Percentiles rank a stretch among this genome's conserved stretches.
Conservation (phyloP, 2,797 vertebrate species). For the Catharus ustulatus region DNA sequence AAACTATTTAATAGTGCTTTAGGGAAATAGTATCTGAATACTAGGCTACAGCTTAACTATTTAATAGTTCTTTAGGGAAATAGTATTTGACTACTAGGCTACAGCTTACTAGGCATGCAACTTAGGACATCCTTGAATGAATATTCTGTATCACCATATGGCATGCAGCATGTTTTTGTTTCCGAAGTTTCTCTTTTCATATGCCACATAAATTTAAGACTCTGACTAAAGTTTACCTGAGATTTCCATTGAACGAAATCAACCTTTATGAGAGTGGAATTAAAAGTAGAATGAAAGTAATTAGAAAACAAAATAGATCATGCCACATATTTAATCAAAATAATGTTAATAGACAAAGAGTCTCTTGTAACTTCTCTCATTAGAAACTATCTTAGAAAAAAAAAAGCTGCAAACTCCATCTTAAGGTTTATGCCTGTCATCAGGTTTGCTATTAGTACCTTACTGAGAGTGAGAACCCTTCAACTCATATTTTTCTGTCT, state of each 20-base stretch:
- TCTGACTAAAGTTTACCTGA: not conserved
- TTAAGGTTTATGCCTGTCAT: not conserved
- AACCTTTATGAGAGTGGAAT: not conserved
- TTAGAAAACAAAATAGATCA: slow-evolving; percentile 40
- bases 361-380: slow-evolving; percentile 40
- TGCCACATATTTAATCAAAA: slow-evolving; percentile 40
- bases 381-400: slow-evolving; percentile 54
- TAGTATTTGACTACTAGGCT: not conserved
- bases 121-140: not conserved
- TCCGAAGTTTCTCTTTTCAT: not conserved
- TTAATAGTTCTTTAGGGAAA: not conserved
- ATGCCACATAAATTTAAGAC: not conserved
- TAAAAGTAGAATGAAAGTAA: not conserved
- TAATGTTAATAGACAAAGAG: not conserved
- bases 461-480: not conserved
- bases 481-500: not conserved
- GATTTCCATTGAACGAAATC: not conserved
- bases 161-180: not conserved
- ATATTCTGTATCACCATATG: not conserved
- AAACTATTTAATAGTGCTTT: not conserved
- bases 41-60: not conserved
- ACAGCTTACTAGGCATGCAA: not conserved
- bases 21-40: not conserved
- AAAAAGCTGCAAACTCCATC: slow-evolving; percentile 40
- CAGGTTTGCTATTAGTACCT: not conserved